Conservation (phyloP, 92 coral and sea anemone species). For the Siderastrea radians region DNA sequence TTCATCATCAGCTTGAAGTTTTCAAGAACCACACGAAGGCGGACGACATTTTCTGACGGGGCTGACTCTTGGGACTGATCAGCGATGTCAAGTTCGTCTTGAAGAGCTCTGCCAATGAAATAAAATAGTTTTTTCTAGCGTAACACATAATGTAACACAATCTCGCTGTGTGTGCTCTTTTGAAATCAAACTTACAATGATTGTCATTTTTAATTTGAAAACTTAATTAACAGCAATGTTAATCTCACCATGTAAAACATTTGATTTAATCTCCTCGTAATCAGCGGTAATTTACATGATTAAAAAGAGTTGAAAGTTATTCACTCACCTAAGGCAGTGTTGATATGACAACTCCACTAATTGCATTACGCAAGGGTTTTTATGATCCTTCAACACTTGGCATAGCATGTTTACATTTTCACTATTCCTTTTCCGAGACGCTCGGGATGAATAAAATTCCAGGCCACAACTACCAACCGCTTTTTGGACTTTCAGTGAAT, state of each 20-base stretch:
- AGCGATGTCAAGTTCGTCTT: slow-evolving; percentile 2
- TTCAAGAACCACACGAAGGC: slow-evolving; percentile 17
- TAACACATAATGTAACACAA: background rate
- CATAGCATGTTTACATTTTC: no score
- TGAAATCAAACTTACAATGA: background rate
- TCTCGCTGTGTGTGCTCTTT: background rate
- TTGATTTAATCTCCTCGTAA: no score
- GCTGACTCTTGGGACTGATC: slow-evolving; percentile 3
- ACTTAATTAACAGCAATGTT: no score
- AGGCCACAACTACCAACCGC: no score
- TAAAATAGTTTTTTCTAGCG: background rate
- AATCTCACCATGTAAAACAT: no score
- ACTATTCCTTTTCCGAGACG: no score
- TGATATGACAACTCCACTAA: no score
- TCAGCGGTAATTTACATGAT: background rate
- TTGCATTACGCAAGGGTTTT: no score
- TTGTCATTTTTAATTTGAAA: background rate
- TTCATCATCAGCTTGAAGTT: slow-evolving; percentile 14
- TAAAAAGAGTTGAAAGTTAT: background rate
- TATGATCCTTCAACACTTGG: no score
- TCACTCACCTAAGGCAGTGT: no score
- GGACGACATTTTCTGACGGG: slow-evolving; percentile 38
- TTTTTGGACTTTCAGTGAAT: no score
- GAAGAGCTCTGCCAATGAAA: background rate
- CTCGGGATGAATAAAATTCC: no score